phyloP scores from a whole-genome alignment of 1,140 invertebrate species.

The Camponotus pennsylvanicus region DNA sequence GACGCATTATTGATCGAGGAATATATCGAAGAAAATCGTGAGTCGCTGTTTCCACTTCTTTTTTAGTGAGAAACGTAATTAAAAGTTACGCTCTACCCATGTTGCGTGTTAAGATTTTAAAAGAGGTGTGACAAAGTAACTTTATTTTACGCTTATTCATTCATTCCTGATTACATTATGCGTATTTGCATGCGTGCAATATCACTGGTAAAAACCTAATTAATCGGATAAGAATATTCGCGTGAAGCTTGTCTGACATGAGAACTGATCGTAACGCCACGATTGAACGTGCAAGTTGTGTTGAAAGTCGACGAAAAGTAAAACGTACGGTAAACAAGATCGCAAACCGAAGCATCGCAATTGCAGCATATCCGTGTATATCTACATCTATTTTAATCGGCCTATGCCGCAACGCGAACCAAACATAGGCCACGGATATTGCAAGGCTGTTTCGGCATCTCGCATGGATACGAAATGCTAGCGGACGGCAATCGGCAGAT shows the following conservation, averaged over 20 bases:
- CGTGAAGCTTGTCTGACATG: slow-evolving; percentile 23
- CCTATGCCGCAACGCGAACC: slow-evolving; percentile 23
- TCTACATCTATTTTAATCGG: slow-evolving; percentile 43
- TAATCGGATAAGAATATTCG: slow-evolving; percentile 48
- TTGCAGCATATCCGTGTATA: slow-evolving; percentile 20
- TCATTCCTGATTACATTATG: slow-evolving; percentile 38
- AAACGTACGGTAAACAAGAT: slow-evolving; percentile 45
- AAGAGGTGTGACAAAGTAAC: slow-evolving; percentile 22
- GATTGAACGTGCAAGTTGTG: background rate
- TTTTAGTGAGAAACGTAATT: slow-evolving; percentile 27
- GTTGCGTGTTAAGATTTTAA: background rate
- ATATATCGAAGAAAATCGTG: slow-evolving; percentile 20
- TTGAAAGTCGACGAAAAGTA: slow-evolving; percentile 40
- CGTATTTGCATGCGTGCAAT: slow-evolving; percentile 36
- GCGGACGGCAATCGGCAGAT: slow-evolving; percentile 36
- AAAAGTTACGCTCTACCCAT: slow-evolving; percentile 18
- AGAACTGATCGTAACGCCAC: background rate
- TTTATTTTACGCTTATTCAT: slow-evolving; percentile 49
- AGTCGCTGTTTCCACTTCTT: slow-evolving; percentile 13
- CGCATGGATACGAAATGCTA: slow-evolving; percentile 14
- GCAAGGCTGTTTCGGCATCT: slow-evolving; percentile 25
- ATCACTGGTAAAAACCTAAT: slow-evolving; percentile 38
- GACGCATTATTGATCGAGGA: background rate
- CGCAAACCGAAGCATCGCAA: slow-evolving; percentile 20
- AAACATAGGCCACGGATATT: slow-evolving; percentile 22